These are phyloP conservation scores for Buceros bicornis DNA, from an alignment of 2,797 vertebrate genomes.

Conservation along the genomic window DNA sequence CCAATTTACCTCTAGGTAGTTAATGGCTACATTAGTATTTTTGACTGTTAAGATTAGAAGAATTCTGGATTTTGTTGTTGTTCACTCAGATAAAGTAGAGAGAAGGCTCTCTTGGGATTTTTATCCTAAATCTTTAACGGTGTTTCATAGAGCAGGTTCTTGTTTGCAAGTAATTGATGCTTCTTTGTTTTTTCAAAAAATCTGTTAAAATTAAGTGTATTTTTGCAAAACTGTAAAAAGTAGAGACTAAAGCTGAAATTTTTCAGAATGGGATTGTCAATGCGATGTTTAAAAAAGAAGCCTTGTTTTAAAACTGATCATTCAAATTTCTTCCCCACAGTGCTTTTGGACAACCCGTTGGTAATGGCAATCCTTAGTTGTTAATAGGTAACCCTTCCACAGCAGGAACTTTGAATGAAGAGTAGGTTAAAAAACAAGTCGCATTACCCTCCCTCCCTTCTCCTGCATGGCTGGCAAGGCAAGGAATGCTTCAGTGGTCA, in stretches of 20 bases:
- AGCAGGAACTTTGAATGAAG: neutral
- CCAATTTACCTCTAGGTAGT: neutral
- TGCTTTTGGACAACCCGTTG: neutral
- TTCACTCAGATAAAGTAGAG: neutral
- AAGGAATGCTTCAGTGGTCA: neutral
- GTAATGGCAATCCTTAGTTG: neutral
- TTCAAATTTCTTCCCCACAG: neutral
- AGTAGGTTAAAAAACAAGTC: neutral
- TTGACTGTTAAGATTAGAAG: neutral
- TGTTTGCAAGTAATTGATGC: neutral
- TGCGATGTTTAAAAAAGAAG: neutral
- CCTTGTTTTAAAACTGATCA: neutral
- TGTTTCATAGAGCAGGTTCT: neutral
- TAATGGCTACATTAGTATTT: neutral
- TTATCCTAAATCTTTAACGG: neutral
- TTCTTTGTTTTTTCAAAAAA: neutral
- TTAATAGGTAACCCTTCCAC: neutral
- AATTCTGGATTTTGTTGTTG: neutral
- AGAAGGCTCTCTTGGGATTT: neutral
- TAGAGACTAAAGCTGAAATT: neutral
- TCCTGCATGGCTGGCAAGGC: neutral
- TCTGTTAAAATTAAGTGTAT: no score
- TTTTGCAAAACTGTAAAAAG: neutral
- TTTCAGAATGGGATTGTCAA: neutral
- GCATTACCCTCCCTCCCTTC: neutral